Conservation (phyloP, 2,797 vertebrate genomes). For the Oreortyx pictus region DNA sequence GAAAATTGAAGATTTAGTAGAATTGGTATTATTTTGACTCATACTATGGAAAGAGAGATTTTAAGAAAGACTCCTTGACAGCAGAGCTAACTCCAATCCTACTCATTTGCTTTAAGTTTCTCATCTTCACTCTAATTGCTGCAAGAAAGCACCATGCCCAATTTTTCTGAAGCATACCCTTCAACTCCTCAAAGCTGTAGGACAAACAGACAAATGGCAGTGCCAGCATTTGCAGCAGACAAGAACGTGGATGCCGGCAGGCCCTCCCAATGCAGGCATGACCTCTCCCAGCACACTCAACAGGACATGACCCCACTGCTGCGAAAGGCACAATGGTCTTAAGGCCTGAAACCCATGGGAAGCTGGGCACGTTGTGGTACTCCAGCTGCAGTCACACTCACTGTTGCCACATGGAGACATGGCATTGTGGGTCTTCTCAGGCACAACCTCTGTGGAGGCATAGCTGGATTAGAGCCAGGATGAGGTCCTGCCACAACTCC, state of each 20-base stretch:
- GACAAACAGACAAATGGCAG: not conserved
- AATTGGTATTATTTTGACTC: slow-evolving; percentile 1
- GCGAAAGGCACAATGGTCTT: not conserved
- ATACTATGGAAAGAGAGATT: not conserved
- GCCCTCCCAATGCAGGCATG: not conserved
- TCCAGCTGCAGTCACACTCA: not conserved
- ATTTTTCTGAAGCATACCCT: not conserved
- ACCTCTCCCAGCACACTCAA: not conserved
- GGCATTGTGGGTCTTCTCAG: not conserved
- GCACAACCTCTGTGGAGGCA: not conserved
- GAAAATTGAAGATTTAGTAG: not conserved
- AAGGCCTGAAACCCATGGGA: rapidly evolving
- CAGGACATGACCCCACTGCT: not conserved
- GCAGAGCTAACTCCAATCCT: not conserved
- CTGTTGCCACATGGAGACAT: not conserved
- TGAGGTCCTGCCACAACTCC: not conserved
- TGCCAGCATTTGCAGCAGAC: not conserved
- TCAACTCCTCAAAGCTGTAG: not conserved
- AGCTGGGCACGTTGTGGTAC: rapidly evolving
- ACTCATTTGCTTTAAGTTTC: not conserved
- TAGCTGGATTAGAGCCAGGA: not conserved
- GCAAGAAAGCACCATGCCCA: not conserved
- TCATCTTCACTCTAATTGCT: not conserved
- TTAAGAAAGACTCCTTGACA: slow-evolving; percentile 14
- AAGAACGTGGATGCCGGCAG: not conserved